phyloP scores from a whole-genome alignment of 2,888 invertebrate genomes.

The Apamea sordens region DNA sequence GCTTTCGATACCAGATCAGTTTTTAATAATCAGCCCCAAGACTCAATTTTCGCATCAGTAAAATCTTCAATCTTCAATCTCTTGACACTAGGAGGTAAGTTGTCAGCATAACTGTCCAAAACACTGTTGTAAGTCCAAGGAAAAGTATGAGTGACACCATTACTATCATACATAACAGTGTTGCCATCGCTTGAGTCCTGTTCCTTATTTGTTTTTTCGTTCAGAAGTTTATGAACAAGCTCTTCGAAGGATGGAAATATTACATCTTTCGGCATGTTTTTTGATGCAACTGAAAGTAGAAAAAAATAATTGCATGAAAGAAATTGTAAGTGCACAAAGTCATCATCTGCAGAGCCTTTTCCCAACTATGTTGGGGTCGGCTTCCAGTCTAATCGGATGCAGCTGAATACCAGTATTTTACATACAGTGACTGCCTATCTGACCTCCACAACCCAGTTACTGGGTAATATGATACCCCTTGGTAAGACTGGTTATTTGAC shows the following conservation, averaged over 20 bases:
- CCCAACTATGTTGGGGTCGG: no score
- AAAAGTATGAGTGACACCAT: conserved; percentile 83
- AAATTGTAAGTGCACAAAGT: background rate
- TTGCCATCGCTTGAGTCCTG: conserved; percentile 62
- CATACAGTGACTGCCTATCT: no score
- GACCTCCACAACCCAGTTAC: no score
- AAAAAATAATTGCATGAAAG: background rate
- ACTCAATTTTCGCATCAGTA: conserved; percentile 83
- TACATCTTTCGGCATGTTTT: conserved; percentile 62
- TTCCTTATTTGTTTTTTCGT: conserved; percentile 70
- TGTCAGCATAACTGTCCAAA: conserved; percentile 85
- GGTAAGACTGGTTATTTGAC: no score
- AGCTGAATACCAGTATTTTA: no score
- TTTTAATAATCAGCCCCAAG: conserved; percentile 87
- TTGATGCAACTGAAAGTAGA: conserved; percentile 76
- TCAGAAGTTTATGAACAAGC: conserved; percentile 78
- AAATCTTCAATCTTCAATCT: conserved; percentile 90
- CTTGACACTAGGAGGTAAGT: conserved; percentile 91
- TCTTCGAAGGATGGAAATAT: conserved; percentile 80
- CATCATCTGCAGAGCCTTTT: no score
- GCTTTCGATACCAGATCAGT: background rate
- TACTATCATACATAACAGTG: conserved; percentile 78
- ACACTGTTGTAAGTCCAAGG: conserved; percentile 90
- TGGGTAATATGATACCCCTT: no score
- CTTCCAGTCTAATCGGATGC: no score